Base-by-base conservation (phyloP, 2,888 invertebrate species). In the Gastracanthus pulcherrimus region DNA sequence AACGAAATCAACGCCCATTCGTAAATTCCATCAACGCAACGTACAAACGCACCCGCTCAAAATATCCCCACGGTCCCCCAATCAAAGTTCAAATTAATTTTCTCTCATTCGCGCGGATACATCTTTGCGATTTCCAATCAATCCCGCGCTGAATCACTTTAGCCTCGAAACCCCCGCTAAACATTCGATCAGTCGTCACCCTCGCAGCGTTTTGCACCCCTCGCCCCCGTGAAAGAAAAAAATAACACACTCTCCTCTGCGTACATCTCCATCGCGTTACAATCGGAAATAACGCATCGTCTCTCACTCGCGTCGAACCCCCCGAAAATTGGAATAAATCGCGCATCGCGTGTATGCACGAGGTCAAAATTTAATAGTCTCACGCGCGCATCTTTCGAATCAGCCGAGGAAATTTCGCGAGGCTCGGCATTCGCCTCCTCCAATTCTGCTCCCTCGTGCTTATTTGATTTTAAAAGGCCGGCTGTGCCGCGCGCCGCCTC, bases 311-410 rank as follows among this genome's bases (percentile, higher is more conserved):
- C 31, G 26, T 9, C 4, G 19, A 66, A 45, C 23, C 69, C 31
- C 34, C 7, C 19, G 11, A 38, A 67, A 74, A 74, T 60, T 74
- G 72, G 29, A 79, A 74, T 72, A 79, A 67, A 66, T 4, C 62
- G 45, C 38, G 64, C 67, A 70, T 80, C 82, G 76, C 83, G 87
- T 87, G 89, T 89, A n/a, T 29, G 89, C 89, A 26, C n/a, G 87
- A 90, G 88, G 87, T 89, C 89, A 87, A 89, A 90, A 90, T 90
- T 87, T 88, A 90, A 90, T 90, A 90, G 89, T 89, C 89, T 76
- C 84, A 84, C 84, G 11, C 82, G 82, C 82, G 84, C 81, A 69
- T 86, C 86, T 87, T 83, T 82, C 84, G 82, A 88, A 86, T 87
- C 87, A 87, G 87, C 83, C 87, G 86, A 86, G 87, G 81, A 88